These are phyloP conservation scores for Brachypodius melanocephalos DNA, from an alignment of 2,113 vertebrate genomes.

Conservation along the genomic window DNA sequence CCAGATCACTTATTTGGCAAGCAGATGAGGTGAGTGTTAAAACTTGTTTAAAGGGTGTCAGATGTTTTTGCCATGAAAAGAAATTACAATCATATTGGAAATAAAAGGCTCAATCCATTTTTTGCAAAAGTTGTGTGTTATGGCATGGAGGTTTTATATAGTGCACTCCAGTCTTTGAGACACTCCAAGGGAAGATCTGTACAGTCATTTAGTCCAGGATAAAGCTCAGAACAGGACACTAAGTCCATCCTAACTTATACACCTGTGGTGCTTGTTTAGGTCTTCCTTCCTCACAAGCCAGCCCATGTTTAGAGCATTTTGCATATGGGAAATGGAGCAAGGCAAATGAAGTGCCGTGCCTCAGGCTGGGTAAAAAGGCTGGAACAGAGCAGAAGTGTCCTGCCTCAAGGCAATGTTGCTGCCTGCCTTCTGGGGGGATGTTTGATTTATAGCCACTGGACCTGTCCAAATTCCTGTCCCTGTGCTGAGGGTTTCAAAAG, in stretches of 20 bases:
- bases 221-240: not conserved
- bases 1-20: not conserved
- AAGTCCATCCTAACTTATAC: not conserved
- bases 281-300: not conserved
- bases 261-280: not conserved
- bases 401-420: not conserved
- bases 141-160: not conserved
- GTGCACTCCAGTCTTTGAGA: not conserved
- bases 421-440: not conserved
- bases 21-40: not conserved
- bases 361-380: not conserved
- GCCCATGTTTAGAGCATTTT: not conserved
- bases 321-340: not conserved
- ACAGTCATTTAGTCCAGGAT: not conserved
- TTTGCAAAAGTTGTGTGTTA: not conserved
- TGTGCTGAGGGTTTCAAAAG: not conserved
- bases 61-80: not conserved
- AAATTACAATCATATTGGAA: not conserved
- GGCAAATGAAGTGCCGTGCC: not conserved
- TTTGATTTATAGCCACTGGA: not conserved
- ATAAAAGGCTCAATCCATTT: not conserved
- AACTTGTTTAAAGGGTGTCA: not conserved
- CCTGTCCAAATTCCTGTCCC: not conserved
- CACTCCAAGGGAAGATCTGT: not conserved
- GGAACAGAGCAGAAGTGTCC: not conserved